Conservation (phyloP, 1,140 invertebrate genomes). For the Conopomorpha cramerella region DNA sequence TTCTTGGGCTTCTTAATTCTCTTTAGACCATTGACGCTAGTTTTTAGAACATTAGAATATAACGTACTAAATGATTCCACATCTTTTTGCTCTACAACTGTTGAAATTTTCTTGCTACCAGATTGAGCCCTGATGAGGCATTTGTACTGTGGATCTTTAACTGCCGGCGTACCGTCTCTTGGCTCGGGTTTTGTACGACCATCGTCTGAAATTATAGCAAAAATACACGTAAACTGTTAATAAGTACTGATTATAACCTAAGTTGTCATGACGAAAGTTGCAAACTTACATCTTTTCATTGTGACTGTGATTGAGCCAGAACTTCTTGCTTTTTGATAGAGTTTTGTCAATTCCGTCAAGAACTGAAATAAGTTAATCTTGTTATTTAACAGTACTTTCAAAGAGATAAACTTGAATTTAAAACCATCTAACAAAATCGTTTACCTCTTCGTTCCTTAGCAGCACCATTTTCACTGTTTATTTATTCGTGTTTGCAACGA, state of each 20-base stretch:
- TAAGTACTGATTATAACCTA: constrained; percentile 2
- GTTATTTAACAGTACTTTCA: constrained; percentile 6
- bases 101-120: constrained; percentile 78
- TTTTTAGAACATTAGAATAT: constrained; percentile 81
- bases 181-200: constrained; percentile 74
- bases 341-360: constrained; percentile 66
- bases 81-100: constrained; percentile 80
- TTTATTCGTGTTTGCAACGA: constrained; percentile 1
- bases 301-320: constrained; percentile 70
- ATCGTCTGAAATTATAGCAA: constrained; percentile 67
- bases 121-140: constrained; percentile 76
- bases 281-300: constrained; percentile 73
- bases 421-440: constrained; percentile 4
- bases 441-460: constrained; percentile 70
- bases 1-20: constrained; percentile 81
- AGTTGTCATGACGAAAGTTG: constrained; percentile 2
- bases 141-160: constrained; percentile 73
- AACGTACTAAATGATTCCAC: constrained; percentile 85
- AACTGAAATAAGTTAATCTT: constrained; percentile 61
- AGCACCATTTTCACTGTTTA: constrained; percentile 65
- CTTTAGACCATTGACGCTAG: constrained; percentile 85
- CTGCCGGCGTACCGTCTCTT: constrained; percentile 61
- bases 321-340: constrained; percentile 68
- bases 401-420: constrained; percentile 1
- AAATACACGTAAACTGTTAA: constrained; percentile 1